Evolutionary conservation across 2,797 vertebrate species (phyloP).

Genomic region (Oryzias sinensis): DNA sequence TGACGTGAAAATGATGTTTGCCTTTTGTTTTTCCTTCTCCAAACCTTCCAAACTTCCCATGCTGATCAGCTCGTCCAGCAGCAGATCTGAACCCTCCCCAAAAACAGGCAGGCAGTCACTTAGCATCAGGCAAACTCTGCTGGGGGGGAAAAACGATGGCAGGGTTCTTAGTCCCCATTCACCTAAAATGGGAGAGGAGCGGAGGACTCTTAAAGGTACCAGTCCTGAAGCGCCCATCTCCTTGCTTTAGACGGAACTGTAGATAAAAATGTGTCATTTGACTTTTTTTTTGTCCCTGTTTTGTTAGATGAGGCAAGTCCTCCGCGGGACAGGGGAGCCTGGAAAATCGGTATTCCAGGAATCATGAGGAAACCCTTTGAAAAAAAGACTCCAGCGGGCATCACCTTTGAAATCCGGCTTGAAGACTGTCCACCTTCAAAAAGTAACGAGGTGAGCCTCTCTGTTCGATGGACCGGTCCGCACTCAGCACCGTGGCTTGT

Average conservation of each 20-base stretch:
- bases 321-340: slow-evolving; percentile 89
- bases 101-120: slow-evolving; percentile 88
- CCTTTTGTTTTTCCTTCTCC: not conserved
- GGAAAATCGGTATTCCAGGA: slow-evolving; percentile 91
- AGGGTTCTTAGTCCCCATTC: slow-evolving; percentile 87
- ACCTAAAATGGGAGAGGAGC: slow-evolving; percentile 87
- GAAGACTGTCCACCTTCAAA: slow-evolving; percentile 93
- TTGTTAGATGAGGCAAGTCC: slow-evolving; percentile 92
- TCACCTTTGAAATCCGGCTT: slow-evolving; percentile 91
- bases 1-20: not conserved
- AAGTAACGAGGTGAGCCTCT: slow-evolving; percentile 83
- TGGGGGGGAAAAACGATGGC: slow-evolving; percentile 83
- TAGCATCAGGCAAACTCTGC: slow-evolving; percentile 88
- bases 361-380: slow-evolving; percentile 94
- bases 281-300: slow-evolving; percentile 4
- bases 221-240: not conserved
- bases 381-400: slow-evolving; percentile 85
- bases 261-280: not conserved
- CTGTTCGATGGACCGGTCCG: not conserved
- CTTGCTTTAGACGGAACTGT: not conserved
- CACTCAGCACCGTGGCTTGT: too few relatives aligned
- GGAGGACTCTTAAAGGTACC: slow-evolving; percentile 85
- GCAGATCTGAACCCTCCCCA: slow-evolving; percentile 88
- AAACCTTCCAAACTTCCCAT: slow-evolving; percentile 3
- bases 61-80: slow-evolving; percentile 78